phyloP scores from a whole-genome alignment of 2,888 invertebrate genomes.

The Anthophora plumipes region DNA sequence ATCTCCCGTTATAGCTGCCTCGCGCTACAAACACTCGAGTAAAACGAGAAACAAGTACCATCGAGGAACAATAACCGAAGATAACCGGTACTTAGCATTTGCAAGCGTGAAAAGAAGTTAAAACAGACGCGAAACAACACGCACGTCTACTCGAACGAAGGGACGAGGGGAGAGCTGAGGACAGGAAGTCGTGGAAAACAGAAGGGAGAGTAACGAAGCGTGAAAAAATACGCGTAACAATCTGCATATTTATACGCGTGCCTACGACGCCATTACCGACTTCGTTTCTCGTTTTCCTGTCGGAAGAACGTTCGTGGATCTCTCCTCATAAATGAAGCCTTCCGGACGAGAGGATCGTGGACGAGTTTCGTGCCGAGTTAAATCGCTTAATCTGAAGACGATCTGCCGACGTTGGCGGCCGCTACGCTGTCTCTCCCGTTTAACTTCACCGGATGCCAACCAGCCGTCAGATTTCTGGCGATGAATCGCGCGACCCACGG shows the following conservation, averaged over 20 bases:
- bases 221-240: constrained; percentile 58
- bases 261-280: constrained; percentile 27
- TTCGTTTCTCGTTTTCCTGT: constrained; percentile 42
- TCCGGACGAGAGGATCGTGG: constrained; percentile 12
- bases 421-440: constrained; percentile 51
- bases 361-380: constrained; percentile 27
- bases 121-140: background rate
- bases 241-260: constrained; percentile 43
- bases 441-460: constrained; percentile 55
- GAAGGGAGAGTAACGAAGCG: constrained; percentile 41
- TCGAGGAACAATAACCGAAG: background rate
- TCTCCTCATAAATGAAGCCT: constrained; percentile 4
- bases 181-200: constrained; percentile 50
- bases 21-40: no score
- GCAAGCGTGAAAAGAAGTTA: background rate
- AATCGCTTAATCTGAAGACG: constrained; percentile 53
- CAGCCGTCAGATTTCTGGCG: constrained; percentile 63
- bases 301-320: background rate
- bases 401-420: constrained; percentile 50
- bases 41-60: background rate
- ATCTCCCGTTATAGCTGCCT: background rate
- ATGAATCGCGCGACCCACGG: constrained; percentile 51
- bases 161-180: background rate
- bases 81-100: background rate
- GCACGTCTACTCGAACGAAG: no score